Conservation (phyloP, 2,113 vertebrate genomes). For the Mionectes macconnelli region DNA sequence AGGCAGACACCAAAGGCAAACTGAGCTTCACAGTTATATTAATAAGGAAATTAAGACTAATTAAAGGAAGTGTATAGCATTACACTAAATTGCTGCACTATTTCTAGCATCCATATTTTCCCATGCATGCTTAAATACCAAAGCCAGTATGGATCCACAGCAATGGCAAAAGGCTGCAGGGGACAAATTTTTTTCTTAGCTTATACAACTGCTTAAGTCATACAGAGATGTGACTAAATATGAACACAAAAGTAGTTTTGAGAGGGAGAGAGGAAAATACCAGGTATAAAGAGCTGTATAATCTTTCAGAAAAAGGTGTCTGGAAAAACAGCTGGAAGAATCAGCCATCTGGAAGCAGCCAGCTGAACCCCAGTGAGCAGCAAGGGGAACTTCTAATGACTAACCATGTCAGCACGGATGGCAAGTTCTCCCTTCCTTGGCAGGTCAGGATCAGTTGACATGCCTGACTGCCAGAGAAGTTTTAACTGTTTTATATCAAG, state of each 20-base stretch:
- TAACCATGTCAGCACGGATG: rapidly evolving
- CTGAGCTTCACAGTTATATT: background rate
- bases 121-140: background rate
- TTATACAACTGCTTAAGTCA: background rate
- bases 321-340: background rate
- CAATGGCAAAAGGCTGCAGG: background rate
- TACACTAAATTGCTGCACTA: background rate
- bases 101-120: background rate
- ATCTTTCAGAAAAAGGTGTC: background rate
- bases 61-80: background rate
- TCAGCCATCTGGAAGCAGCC: background rate
- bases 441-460: background rate
- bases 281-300: background rate
- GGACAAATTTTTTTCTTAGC: background rate
- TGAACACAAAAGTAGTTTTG: background rate
- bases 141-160: background rate
- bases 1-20: background rate
- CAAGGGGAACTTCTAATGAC: background rate
- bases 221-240: background rate
- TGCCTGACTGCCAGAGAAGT: background rate
- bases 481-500: background rate
- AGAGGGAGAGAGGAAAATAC: background rate
- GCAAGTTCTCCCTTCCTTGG: background rate
- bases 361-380: background rate
- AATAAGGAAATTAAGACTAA: background rate